These are phyloP conservation scores for Adela reaumurella DNA, from an alignment of 2,888 invertebrate genomes.

Conservation along the genomic window DNA sequence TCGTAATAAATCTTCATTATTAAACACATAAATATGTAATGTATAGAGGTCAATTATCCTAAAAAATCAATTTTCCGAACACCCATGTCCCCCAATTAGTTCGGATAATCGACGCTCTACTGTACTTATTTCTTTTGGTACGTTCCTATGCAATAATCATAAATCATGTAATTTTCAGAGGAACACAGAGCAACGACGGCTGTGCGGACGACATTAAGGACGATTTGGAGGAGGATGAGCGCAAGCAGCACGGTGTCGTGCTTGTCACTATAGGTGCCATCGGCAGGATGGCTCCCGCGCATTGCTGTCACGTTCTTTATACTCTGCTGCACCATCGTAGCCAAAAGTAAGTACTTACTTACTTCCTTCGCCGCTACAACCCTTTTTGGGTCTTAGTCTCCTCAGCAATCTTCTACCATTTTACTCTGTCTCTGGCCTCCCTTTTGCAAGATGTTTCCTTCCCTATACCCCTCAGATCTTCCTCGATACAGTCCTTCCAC, in stretches of 20 bases:
- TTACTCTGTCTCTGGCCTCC: too few relatives aligned
- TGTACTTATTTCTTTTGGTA: background rate
- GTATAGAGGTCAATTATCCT: too few relatives aligned
- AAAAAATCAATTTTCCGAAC: too few relatives aligned
- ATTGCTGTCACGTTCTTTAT: slow-evolving; percentile 63
- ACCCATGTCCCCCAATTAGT: background rate
- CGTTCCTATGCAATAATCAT: too few relatives aligned
- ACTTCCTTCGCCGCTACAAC: too few relatives aligned
- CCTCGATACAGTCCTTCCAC: too few relatives aligned
- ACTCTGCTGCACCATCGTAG: slow-evolving; percentile 65
- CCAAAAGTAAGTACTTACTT: slow-evolving; percentile 31
- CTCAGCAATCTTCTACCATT: too few relatives aligned
- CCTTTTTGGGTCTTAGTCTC: too few relatives aligned
- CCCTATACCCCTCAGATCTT: too few relatives aligned
- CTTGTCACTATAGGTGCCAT: slow-evolving; percentile 69
- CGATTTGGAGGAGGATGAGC: slow-evolving; percentile 41
- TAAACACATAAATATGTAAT: too few relatives aligned
- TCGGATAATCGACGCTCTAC: background rate
- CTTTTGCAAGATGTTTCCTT: too few relatives aligned
- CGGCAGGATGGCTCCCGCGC: slow-evolving; percentile 60
- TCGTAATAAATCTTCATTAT: too few relatives aligned
- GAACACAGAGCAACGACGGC: slow-evolving; percentile 26
- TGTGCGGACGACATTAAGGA: slow-evolving; percentile 34
- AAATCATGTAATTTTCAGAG: slow-evolving; percentile 17
- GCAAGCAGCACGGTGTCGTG: slow-evolving; percentile 57